Evolutionary conservation across 2,888 invertebrate species (phyloP).

Genomic region (Neocrepidodera transversa): DNA sequence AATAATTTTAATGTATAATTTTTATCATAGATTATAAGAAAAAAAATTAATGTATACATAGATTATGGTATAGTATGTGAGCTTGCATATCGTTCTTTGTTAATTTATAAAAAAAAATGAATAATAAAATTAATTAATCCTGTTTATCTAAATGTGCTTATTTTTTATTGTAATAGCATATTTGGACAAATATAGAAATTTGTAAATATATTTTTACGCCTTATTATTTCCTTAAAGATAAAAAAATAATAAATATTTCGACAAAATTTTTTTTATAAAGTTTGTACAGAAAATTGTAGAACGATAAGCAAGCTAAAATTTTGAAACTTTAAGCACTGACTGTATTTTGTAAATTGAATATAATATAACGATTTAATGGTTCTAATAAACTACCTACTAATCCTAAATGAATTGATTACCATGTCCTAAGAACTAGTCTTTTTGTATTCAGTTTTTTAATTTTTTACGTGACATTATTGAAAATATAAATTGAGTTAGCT

Average conservation of each 20-base stretch:
- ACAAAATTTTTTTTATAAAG: too few species aligned
- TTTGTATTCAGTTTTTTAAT: constrained; percentile 9
- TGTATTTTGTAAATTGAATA: constrained; percentile 42
- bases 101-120: neutral
- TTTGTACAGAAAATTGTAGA: constrained; percentile 5
- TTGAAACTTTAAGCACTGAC: constrained; percentile 43
- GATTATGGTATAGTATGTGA: constrained; percentile 14
- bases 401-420: constrained; percentile 10
- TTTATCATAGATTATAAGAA: constrained; percentile 20
- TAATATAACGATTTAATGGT: constrained; percentile 26
- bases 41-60: constrained; percentile 25
- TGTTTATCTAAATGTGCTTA: too few species aligned
- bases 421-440: constrained; percentile 26
- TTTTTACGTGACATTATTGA: constrained; percentile 8
- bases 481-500: constrained; percentile 14
- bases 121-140: too few species aligned
- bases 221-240: too few species aligned
- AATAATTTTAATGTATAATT: constrained; percentile 30
- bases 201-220: too few species aligned
- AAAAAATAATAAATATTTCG: too few species aligned
- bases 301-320: constrained; percentile 37
- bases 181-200: too few species aligned
- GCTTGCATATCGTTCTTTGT: constrained; percentile 17
- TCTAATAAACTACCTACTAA: constrained; percentile 19
- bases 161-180: too few species aligned